These are phyloP conservation scores for Potorous gilbertii DNA, from an alignment of 2,797 vertebrate species.

Conservation along the genomic window DNA sequence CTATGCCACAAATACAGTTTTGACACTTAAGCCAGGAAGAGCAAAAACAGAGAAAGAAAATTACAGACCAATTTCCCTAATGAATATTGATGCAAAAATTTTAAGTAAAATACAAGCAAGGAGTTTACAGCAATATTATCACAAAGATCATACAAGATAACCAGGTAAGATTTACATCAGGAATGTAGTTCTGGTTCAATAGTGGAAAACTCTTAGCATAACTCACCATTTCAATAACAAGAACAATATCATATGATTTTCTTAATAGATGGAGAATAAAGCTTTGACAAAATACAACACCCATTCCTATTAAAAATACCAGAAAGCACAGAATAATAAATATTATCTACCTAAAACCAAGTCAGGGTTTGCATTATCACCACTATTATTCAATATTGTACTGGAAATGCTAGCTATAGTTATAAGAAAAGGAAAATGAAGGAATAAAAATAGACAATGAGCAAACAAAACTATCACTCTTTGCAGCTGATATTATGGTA, in stretches of 20 bases:
- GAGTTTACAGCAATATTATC: neutral
- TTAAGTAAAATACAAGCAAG: neutral
- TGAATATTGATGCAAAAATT: neutral
- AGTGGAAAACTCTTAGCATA: neutral
- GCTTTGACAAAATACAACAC: neutral
- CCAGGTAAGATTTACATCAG: neutral
- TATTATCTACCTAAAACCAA: neutral
- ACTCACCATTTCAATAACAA: neutral
- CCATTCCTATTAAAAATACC: neutral
- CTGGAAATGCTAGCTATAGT: neutral
- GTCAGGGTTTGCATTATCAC: neutral
- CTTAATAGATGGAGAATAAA: neutral
- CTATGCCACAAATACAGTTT: neutral
- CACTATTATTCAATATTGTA: neutral
- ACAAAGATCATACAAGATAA: neutral
- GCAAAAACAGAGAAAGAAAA: neutral
- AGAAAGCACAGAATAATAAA: neutral
- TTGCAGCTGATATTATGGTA: no score
- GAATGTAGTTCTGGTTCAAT: neutral
- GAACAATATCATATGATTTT: neutral
- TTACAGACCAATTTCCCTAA: neutral
- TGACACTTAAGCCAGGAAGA: neutral
- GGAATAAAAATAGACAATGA: neutral
- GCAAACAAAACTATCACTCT: neutral
- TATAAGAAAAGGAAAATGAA: neutral